Evolutionary conservation across 2,113 vertebrate species (phyloP).

Genomic region (Donacobius atricapilla): DNA sequence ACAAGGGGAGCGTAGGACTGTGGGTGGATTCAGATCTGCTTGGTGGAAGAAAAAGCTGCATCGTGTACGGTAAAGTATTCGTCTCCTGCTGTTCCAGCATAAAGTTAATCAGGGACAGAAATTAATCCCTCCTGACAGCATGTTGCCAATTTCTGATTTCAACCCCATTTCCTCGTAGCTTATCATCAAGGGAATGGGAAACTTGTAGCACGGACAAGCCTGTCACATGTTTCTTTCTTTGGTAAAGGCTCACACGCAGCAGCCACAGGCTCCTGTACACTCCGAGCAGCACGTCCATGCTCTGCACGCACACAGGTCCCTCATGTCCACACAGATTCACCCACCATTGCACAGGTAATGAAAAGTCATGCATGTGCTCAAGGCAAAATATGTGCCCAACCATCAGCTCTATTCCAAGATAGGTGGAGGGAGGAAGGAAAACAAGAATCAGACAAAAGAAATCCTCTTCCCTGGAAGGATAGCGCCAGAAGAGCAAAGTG

Average conservation of each 20-base stretch:
- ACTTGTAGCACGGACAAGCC: not conserved
- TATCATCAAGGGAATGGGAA: slow-evolving; percentile 18
- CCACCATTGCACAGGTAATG: not conserved
- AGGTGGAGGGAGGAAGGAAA: not conserved
- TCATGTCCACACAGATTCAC: not conserved
- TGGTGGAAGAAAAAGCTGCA: not conserved
- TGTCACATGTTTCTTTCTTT: not conserved
- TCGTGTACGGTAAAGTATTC: not conserved
- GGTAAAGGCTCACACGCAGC: not conserved
- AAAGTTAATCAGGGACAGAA: slow-evolving; percentile 61
- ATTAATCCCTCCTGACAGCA: slow-evolving; percentile 62
- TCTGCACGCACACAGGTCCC: rapidly evolving
- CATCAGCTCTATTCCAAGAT: not conserved
- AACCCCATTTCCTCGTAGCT: slow-evolving; percentile 29
- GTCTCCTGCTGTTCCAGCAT: slow-evolving; percentile 16
- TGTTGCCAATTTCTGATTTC: slow-evolving; percentile 58
- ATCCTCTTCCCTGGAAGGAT: not conserved
- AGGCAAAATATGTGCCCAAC: not conserved
- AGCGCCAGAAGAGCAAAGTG: slow-evolving; percentile 15
- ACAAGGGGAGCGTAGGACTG: rapidly evolving
- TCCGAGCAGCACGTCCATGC: not conserved
- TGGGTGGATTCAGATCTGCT: not conserved
- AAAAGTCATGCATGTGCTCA: not conserved
- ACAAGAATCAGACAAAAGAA: not conserved
- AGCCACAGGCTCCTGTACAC: not conserved